Evolutionary conservation across 2,888 invertebrate species (phyloP).

Genomic region (Tyria jacobaeae): DNA sequence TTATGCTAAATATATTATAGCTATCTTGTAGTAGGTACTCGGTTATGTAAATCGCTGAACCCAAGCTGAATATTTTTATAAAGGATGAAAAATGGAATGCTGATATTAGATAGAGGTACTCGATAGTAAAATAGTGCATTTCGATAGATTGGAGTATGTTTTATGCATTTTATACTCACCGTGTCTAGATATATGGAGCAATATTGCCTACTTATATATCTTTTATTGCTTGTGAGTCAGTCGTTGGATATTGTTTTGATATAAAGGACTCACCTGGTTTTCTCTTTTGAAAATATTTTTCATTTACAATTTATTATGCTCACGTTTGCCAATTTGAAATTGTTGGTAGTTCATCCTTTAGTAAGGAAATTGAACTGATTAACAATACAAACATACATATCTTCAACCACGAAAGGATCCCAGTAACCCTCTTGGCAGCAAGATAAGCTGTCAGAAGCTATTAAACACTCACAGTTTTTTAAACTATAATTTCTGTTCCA

Average conservation of each 20-base stretch:
- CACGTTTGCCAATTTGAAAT: background rate
- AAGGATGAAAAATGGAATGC: constrained; percentile 33
- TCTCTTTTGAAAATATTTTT: no score
- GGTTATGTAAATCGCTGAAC: constrained; percentile 37
- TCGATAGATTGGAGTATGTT: constrained; percentile 6
- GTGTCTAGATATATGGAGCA: background rate
- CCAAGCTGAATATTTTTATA: constrained; percentile 18
- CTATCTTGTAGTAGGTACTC: constrained; percentile 26
- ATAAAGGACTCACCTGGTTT: no score
- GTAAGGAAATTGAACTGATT: background rate
- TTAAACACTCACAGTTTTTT: no score
- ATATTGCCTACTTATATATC: background rate
- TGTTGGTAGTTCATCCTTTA: background rate
- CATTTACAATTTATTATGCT: background rate
- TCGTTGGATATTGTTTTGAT: no score
- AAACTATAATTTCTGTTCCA: no score
- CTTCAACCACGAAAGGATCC: no score
- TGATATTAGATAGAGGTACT: constrained; percentile 15
- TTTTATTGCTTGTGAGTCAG: background rate
- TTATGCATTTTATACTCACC: constrained; percentile 10
- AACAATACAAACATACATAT: no score
- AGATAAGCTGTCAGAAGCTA: no score
- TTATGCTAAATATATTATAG: constrained; percentile 46
- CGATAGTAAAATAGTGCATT: constrained; percentile 20
- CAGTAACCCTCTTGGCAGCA: no score